Percentiles rank a stretch among this genome's conserved stretches.
phyloP scores from a whole-genome alignment of 1,140 invertebrate species.

The Cyclargus thomasi region DNA sequence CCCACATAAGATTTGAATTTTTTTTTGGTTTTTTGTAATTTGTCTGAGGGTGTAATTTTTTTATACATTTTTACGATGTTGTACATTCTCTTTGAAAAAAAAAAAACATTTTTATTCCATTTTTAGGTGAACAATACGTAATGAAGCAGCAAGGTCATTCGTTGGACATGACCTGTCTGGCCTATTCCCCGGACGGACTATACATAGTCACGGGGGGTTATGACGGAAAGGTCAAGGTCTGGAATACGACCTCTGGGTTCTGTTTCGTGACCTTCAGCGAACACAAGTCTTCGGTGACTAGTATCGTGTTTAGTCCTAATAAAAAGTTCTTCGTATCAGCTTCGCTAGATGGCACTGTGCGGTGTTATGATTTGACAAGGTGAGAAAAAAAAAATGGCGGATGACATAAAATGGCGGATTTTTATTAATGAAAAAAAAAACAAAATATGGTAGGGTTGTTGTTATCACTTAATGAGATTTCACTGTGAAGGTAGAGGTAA shows the following conservation, averaged over 20 bases:
- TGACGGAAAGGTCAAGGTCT: constrained; percentile 97
- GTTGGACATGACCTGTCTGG: constrained; percentile 89
- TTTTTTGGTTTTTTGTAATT: too few relatives aligned
- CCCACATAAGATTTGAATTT: too few relatives aligned
- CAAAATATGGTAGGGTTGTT: too few relatives aligned
- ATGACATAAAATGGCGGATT: background rate
- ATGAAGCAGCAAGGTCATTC: constrained; percentile 98
- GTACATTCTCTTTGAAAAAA: too few relatives aligned
- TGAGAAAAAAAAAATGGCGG: constrained; percentile 37
- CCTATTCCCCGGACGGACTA: constrained; percentile 94
- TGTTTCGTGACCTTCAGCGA: constrained; percentile 97
- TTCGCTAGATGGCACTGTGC: constrained; percentile 95
- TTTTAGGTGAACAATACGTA: constrained; percentile 90
- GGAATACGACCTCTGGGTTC: constrained; percentile 93
- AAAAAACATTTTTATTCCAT: too few relatives aligned
- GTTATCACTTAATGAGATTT: too few relatives aligned
- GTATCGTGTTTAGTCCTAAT: constrained; percentile 89
- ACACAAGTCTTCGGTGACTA: constrained; percentile 88
- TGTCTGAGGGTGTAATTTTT: too few relatives aligned
- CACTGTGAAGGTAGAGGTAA: too few relatives aligned
- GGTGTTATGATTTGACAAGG: constrained; percentile 94
- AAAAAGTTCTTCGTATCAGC: constrained; percentile 94
- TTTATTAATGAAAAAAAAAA: too few relatives aligned
- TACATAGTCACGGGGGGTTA: constrained; percentile 94
- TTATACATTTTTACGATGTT: too few relatives aligned